A percentile compares a stretch with the other conserved stretches of the same genome.
These are phyloP conservation scores for Priocnemis perturbator DNA, from an alignment of 2,888 invertebrate species.

Conservation along the genomic window DNA sequence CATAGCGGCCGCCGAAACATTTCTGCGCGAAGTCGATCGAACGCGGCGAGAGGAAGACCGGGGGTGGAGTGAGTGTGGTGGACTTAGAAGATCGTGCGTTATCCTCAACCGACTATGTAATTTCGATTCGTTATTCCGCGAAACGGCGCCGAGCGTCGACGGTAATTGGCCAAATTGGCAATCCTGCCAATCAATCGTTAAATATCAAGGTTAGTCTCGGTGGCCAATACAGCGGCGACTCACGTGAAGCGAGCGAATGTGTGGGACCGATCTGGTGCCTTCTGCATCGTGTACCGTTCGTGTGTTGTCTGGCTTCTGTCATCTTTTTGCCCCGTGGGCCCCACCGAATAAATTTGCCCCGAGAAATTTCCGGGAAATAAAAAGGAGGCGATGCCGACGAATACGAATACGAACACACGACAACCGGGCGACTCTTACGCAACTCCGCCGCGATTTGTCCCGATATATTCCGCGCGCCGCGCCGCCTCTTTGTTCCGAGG, in stretches of 20 bases:
- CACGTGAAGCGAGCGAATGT: constrained; percentile 3
- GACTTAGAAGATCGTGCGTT: constrained; percentile 23
- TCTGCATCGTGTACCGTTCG: constrained; percentile 7
- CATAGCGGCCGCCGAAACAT: background rate
- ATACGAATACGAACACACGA: background rate
- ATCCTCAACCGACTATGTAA: constrained; percentile 57
- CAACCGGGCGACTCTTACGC: constrained; percentile 42
- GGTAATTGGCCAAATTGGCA: constrained; percentile 72
- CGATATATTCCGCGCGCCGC: constrained; percentile 40
- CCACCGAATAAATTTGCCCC: constrained; percentile 61
- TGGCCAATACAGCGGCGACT: background rate
- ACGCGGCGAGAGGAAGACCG: constrained; percentile 2
- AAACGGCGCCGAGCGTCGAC: constrained; percentile 57
- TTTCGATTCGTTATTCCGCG: constrained; percentile 70
- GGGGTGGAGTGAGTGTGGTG: background rate
- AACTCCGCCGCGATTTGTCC: constrained; percentile 51
- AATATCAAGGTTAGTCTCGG: constrained; percentile 64
- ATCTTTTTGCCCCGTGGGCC: constrained; percentile 45
- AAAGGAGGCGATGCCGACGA: constrained; percentile 46
- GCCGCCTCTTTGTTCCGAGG: constrained; percentile 54
- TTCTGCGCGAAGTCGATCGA: constrained; percentile 31
- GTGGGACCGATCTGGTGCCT: background rate
- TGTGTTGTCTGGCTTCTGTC: constrained; percentile 26
- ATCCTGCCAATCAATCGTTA: constrained; percentile 73
- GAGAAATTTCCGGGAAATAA: constrained; percentile 68